Conservation (phyloP, 2,113 vertebrate genomes). For the Myiagra hebetior region DNA sequence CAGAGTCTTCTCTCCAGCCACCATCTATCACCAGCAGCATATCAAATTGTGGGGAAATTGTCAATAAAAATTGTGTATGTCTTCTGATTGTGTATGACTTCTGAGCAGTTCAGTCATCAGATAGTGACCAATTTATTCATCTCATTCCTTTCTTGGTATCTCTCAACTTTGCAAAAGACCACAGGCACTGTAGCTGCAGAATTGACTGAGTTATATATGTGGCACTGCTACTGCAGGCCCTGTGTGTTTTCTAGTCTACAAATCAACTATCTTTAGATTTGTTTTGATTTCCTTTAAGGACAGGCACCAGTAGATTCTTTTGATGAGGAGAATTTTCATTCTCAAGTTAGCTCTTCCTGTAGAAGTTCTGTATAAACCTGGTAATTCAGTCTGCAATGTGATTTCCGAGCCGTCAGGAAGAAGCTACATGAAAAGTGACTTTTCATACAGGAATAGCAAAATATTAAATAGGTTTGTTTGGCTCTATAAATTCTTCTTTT, state of each 20-base stretch:
- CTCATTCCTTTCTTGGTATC: not conserved
- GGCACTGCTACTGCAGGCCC: not conserved
- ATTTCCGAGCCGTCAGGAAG: not conserved
- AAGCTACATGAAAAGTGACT: not conserved
- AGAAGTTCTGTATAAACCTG: not conserved
- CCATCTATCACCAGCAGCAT: constrained; percentile 35
- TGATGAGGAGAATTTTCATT: not conserved
- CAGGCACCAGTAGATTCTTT: not conserved
- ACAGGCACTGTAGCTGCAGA: not conserved
- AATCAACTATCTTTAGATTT: not conserved
- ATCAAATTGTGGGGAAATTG: constrained; percentile 40
- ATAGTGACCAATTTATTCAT: constrained; percentile 41
- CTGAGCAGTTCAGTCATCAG: constrained; percentile 42
- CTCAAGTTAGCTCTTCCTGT: not conserved
- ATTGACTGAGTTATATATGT: constrained; percentile 1
- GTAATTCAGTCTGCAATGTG: not conserved
- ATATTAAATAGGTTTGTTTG: not conserved
- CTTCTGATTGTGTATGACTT: constrained; percentile 38
- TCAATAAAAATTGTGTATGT: constrained; percentile 30
- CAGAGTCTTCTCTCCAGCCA: not conserved
- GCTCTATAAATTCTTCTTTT: not conserved
- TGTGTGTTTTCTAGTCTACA: not conserved
- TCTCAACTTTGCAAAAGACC: constrained; percentile 2
- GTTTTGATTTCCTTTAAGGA: constrained; percentile 15
- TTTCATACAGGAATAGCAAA: not conserved